Evolutionary conservation across 2,113 vertebrate genomes (phyloP).

Genomic region (Tachysurus vachellii): DNA sequence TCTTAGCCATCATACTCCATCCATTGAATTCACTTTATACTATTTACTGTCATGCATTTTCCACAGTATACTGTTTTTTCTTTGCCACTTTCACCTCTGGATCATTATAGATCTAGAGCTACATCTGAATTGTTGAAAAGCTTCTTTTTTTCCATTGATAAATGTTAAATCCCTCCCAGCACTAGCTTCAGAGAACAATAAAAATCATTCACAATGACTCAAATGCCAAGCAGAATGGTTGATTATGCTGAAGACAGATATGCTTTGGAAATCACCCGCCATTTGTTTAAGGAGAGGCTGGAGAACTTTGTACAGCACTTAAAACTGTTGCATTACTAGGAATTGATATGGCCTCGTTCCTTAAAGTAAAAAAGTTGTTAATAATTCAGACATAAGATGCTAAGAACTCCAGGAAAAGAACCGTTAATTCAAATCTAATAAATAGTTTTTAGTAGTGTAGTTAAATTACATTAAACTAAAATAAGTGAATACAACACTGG

Average conservation of each 20-base stretch:
- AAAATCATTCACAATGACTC: slow-evolving; percentile 29
- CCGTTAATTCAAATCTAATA: background rate
- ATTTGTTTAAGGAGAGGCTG: slow-evolving; percentile 43
- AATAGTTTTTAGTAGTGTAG: background rate
- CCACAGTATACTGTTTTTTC: background rate
- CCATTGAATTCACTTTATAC: no score
- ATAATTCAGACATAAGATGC: background rate
- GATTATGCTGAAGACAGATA: slow-evolving; percentile 11
- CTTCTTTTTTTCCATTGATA: background rate
- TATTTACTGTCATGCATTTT: no score
- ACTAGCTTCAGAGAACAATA: slow-evolving; percentile 11
- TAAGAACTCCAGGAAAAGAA: background rate
- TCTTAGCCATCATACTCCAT: background rate
- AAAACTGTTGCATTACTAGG: slow-evolving; percentile 6
- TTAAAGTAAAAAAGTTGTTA: background rate
- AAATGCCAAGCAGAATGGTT: slow-evolving; percentile 36
- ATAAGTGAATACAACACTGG: background rate
- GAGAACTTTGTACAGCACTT: slow-evolving; percentile 17
- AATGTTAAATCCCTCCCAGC: background rate
- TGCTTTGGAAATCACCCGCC: slow-evolving; percentile 29
- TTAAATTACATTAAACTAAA: background rate
- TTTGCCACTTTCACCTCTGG: no score
- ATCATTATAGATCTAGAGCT: background rate
- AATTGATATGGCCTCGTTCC: slow-evolving; percentile 19
- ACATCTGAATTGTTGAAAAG: background rate